These are phyloP conservation scores for Porites divaricata DNA, from an alignment of 92 coral and sea anemone species.

Conservation along the genomic window DNA sequence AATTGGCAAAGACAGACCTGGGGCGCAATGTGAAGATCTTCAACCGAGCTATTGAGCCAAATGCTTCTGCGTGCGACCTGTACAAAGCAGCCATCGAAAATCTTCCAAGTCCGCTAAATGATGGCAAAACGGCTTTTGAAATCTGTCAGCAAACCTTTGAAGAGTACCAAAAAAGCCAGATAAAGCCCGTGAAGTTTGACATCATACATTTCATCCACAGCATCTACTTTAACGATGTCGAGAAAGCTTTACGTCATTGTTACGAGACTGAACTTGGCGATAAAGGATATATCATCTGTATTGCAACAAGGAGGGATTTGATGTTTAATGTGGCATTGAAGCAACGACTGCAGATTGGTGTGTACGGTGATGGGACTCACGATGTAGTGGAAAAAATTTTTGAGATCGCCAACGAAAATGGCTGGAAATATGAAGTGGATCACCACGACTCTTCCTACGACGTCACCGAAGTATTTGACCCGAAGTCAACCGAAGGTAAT, in stretches of 20 bases:
- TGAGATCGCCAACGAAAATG: constrained; percentile 22
- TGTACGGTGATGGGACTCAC: not conserved
- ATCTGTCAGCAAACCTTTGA: constrained; percentile 35
- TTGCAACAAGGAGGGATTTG: not conserved
- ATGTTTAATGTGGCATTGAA: not conserved
- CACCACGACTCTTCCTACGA: constrained; percentile 23
- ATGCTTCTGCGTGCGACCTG: not conserved
- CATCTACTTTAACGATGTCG: constrained; percentile 29
- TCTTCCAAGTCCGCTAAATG: not conserved
- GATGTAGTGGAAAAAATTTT: not conserved
- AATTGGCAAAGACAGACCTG: not conserved
- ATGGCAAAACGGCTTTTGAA: constrained; percentile 17
- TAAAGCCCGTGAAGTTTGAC: constrained; percentile 31
- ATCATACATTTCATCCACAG: constrained; percentile 57
- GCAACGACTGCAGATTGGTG: not conserved
- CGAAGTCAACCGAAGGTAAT: constrained; percentile 42
- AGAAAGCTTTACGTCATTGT: constrained; percentile 37
- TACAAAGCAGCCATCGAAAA: constrained; percentile 20
- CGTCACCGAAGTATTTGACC: constrained; percentile 36
- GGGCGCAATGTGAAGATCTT: constrained; percentile 22
- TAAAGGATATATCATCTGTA: not conserved
- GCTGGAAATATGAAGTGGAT: constrained; percentile 32
- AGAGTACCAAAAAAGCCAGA: constrained; percentile 16
- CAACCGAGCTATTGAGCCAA: constrained; percentile 42
- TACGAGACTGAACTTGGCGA: constrained; percentile 2